Base-by-base conservation (phyloP, 2,888 invertebrate genomes). In the Anthophora plumipes region DNA sequence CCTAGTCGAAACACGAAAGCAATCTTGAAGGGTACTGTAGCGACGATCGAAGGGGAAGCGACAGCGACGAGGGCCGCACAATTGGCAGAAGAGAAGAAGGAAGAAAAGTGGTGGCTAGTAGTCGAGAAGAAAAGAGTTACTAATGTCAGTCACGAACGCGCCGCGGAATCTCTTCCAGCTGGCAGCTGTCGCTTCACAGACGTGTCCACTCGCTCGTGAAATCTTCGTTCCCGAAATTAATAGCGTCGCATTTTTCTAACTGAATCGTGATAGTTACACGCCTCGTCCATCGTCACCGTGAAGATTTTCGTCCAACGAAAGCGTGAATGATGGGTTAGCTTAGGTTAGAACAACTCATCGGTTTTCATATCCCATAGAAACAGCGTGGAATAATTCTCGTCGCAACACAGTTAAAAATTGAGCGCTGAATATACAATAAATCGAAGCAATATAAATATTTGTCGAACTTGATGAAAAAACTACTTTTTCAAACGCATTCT, bases 131-230 rank as follows among this genome's bases (percentile, higher is more conserved):
- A 84, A 86, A 86, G 83, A 82, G 85, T 88, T 88, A 88, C 86
- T 86, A 85, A 87, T 88, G 87, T 87, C 85, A 82, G 87, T 88
- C 87, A 88, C 87, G 87, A 88, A 87, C 85, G 69, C 70, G 59
- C 72, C 71, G 71, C 77, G 80, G 82, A 86, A 88, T 87, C 86
- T 83, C 68, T 72, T 82, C 81, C 87, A 85, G 85, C 84, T 86
- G 83, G 75, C 71, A 79, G 75, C 67, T 68, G 84, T 80, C 79
- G 31, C 85, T 80, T 75, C 64, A 82, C 63, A 69, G 69, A 77
- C 72, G 78, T 66, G 71, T 66, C 80, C 71, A 60, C 61, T 77
- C 80, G 63, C 46, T 80, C 83, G 84, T 84, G 80, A 83, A 85
- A 87, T 87, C 83, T 73, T 84, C 80, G 80, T 75, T 68, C 66